Conservation (phyloP, 2,888 invertebrate genomes). For the Microplitis deprimator region DNA sequence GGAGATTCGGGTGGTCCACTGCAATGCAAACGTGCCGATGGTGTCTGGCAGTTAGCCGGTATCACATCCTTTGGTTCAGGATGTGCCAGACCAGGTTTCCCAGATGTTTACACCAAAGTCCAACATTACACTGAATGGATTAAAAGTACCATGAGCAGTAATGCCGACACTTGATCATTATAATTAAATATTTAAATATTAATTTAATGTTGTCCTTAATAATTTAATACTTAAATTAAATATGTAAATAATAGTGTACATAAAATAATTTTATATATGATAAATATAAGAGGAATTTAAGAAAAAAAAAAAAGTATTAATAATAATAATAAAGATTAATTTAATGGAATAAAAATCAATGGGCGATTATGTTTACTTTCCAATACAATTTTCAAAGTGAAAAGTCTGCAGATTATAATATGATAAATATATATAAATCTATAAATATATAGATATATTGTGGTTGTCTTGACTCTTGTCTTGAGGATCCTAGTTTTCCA, state of each 20-base stretch:
- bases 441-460: not conserved
- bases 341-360: not conserved
- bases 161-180: slow-evolving; percentile 46
- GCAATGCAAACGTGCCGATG: slow-evolving; percentile 84
- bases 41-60: slow-evolving; percentile 90
- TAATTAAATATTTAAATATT: slow-evolving; percentile 27
- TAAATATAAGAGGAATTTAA: not conserved
- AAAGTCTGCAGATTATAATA: slow-evolving; percentile 13
- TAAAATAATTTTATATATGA: slow-evolving; percentile 7
- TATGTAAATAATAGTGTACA: slow-evolving; percentile 16
- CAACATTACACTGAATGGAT: slow-evolving; percentile 92
- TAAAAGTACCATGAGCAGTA: slow-evolving; percentile 60
- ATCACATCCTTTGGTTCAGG: slow-evolving; percentile 94
- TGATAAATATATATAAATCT: not conserved
- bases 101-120: slow-evolving; percentile 89
- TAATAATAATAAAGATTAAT: not conserved
- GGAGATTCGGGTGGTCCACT: slow-evolving; percentile 93
- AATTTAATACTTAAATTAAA: slow-evolving; percentile 8
- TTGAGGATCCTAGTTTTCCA: slow-evolving; percentile 33
- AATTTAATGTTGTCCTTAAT: too few relatives aligned
- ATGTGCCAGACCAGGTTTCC: slow-evolving; percentile 89
- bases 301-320: not conserved
- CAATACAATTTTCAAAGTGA: slow-evolving; percentile 29
- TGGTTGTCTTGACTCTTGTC: not conserved
- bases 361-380: slow-evolving; percentile 26